Conservation (phyloP, 2,113 vertebrate genomes). For the Cichladusa arquata region DNA sequence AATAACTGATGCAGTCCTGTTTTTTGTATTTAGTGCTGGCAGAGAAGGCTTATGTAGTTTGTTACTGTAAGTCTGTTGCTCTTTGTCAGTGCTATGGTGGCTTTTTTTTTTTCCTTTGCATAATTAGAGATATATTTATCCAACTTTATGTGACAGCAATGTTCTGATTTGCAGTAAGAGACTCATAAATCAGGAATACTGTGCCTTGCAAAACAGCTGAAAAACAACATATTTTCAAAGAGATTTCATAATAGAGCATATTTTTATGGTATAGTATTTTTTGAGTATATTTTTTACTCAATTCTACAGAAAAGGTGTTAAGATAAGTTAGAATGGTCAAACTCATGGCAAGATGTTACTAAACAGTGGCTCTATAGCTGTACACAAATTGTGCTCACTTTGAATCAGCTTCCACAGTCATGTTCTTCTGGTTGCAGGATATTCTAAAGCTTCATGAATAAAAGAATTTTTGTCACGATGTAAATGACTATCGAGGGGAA, state of each 20-base stretch:
- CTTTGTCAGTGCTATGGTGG: background rate
- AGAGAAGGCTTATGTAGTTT: background rate
- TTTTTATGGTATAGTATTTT: background rate
- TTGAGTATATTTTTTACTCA: background rate
- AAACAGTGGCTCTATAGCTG: background rate
- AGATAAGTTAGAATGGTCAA: background rate
- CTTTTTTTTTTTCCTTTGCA: background rate
- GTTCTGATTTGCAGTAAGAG: background rate
- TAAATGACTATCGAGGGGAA: background rate
- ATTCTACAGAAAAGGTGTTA: background rate
- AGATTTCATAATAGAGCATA: background rate
- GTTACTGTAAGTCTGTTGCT: background rate
- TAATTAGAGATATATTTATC: background rate
- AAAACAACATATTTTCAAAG: background rate
- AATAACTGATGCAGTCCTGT: accelerated
- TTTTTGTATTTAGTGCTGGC: background rate
- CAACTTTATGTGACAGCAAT: background rate
- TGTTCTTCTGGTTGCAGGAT: background rate
- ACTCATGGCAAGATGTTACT: background rate
- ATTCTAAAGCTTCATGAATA: background rate
- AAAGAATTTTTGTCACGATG: background rate
- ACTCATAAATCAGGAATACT: background rate
- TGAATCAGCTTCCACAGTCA: background rate
- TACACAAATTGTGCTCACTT: background rate
- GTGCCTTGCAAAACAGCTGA: background rate